Base-by-base conservation (phyloP, 2,888 invertebrate genomes). In the Xanthia togata region DNA sequence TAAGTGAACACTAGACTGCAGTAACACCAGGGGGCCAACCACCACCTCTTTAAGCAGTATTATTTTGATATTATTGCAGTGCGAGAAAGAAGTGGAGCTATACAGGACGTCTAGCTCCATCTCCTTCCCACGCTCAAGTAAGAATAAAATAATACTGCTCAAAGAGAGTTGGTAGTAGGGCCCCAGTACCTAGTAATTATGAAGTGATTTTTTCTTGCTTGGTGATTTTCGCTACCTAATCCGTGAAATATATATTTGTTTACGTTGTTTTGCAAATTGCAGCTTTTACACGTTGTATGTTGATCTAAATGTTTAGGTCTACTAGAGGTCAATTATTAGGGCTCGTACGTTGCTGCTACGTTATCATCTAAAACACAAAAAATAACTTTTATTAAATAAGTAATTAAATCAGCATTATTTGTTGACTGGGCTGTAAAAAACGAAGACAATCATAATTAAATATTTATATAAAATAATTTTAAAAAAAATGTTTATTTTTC, bases 401-500 rank as follows among this genome's bases (percentile, higher is more conserved):
- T 47, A 59, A 71, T 47, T 73, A 47, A 26, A 38, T 26, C 3
- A 55, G 23, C 26, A 8, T n/a, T 55, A 20, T 69, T 70, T 44
- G 26, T 23, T 38, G 26, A 23, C 11, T 72, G 23, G 0, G 20
- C 14, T 50, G 20, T 6, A 14, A 50, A 35, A 65, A 20, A 35
- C 38, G 26, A 67, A 38, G 20, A 31, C 12, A 23, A 41, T 12
- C 14, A 26, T 67, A 38, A 47, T 44, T 0, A 44, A 41, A 38
- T 38, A 9, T 41, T 11, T 11, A 41, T 1, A 41, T 41, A 41
- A 41, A 41, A n/a, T n/a, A n/a, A n/a, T n/a, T n/a, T n/a, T 41
- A 41, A 41, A 41, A 41, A 41, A 41, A 41, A 41, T 72, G 20
- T 31, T 70, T 23, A 23, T 55, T 41, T 44, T 91, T 90, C 20